These are phyloP conservation scores for Lasioglossum morio DNA, from an alignment of 2,888 invertebrate species.

Conservation along the genomic window DNA sequence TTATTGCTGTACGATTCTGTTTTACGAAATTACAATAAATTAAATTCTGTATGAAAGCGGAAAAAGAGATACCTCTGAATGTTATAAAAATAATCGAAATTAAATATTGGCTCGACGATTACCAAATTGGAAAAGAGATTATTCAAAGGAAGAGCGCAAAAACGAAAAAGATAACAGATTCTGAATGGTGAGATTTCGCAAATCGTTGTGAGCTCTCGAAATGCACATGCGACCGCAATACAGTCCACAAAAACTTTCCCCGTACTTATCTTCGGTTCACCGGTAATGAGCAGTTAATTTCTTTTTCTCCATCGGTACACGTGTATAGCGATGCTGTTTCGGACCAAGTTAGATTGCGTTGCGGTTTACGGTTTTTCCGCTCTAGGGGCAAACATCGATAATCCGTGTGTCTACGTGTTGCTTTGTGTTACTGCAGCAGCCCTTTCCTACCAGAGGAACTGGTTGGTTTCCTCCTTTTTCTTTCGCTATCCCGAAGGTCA, in stretches of 20 bases:
- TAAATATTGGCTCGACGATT: background rate
- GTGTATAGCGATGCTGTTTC: slow-evolving; percentile 27
- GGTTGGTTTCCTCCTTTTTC: slow-evolving; percentile 4
- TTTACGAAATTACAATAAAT: too few species aligned
- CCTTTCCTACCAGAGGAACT: background rate
- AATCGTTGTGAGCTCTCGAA: slow-evolving; percentile 35
- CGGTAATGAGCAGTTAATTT: slow-evolving; percentile 69
- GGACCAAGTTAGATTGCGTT: slow-evolving; percentile 71
- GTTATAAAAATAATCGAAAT: background rate
- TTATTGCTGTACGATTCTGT: too few species aligned
- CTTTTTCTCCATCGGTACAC: slow-evolving; percentile 45
- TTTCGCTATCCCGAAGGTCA: background rate
- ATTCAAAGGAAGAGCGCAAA: slow-evolving; percentile 16
- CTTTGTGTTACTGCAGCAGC: slow-evolving; percentile 3
- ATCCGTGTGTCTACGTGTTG: slow-evolving; percentile 51
- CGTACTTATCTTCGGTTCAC: slow-evolving; percentile 49
- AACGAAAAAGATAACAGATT: slow-evolving; percentile 1
- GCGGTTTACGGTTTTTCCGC: slow-evolving; percentile 68
- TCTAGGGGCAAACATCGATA: slow-evolving; percentile 56
- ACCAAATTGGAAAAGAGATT: background rate
- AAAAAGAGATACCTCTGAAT: too few species aligned
- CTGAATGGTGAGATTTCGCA: slow-evolving; percentile 22
- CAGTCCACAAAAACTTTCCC: slow-evolving; percentile 28
- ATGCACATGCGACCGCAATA: slow-evolving; percentile 35
- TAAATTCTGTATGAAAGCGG: too few species aligned